Percentiles rank a stretch among this genome's conserved stretches.
phyloP scores from a whole-genome alignment of 2,113 vertebrate genomes.

The Archocentrus centrarchus region DNA sequence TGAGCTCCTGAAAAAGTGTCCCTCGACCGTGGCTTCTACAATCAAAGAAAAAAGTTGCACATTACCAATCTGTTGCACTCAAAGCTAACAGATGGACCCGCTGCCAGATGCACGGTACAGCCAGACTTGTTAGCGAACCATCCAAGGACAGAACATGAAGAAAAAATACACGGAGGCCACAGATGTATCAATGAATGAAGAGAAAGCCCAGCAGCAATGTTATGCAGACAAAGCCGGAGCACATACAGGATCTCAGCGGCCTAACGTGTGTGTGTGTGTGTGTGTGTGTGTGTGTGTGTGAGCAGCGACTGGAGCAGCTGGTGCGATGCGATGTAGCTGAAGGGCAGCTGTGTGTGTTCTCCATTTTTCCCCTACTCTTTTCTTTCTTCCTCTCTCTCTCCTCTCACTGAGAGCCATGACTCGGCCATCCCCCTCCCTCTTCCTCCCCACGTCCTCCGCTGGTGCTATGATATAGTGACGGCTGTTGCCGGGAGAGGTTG shows the following conservation, averaged over 20 bases:
- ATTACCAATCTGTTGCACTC: conserved; percentile 50
- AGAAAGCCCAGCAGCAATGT: conserved; percentile 50
- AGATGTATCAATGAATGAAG: conserved; percentile 60
- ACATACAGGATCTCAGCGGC: conserved; percentile 53
- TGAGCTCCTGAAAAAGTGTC: not conserved
- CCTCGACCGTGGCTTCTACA: not conserved
- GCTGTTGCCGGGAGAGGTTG: conserved; percentile 91
- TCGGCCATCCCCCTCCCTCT: conserved; percentile 86
- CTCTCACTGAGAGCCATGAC: conserved; percentile 84
- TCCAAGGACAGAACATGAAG: conserved; percentile 23
- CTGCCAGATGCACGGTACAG: conserved; percentile 27
- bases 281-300: conserved; percentile 19
- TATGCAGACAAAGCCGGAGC: conserved; percentile 58
- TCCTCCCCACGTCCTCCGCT: conserved; percentile 59
- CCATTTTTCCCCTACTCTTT: conserved; percentile 39
- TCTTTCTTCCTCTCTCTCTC: conserved; percentile 36
- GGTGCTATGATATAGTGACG: conserved; percentile 91
- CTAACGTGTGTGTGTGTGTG: not conserved
- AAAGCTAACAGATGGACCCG: conserved; percentile 34
- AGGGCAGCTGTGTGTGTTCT: conserved; percentile 75
- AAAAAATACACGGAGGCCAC: conserved; percentile 51
- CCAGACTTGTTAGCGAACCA: conserved; percentile 35
- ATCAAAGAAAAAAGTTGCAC: conserved; percentile 46
- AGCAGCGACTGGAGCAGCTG: conserved; percentile 71
- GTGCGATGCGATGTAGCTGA: conserved; percentile 69